Base-by-base conservation (phyloP, 2,113 vertebrate genomes). In the Ophiodon elongatus region DNA sequence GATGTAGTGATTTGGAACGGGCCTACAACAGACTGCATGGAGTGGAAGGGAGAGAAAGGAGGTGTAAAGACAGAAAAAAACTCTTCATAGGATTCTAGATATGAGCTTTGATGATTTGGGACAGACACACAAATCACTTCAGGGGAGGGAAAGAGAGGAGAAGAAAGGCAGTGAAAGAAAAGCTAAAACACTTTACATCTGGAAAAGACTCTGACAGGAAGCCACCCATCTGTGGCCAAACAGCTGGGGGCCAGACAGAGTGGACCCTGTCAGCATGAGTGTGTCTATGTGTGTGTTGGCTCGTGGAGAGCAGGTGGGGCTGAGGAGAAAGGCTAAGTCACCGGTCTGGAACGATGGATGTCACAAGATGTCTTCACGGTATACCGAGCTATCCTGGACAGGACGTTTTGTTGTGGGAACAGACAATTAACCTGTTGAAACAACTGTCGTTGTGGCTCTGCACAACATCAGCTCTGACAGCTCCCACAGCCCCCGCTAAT, bases 131-230 rank as follows among this genome's bases (percentile, higher is more conserved):
- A 83, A 70, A 86, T 77, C 50, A 70, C 69, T 84, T 76, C 14
- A 75, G 75, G 47, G 71, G 56, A 73, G 59, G 85, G 67, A 86
- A 45, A 85, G 82, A 71, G 27, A 60, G n/a, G 45, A 79, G 47
- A 82, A 84, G 79, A 88, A 83, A 81, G 71, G 73, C 27, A 23
- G 33, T 57, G 67, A 82, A 72, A 82, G 73, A 77, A 83, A 79
- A 3, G 63, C 62, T 54, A 60, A 67, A 78, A 17, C 25, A 50
- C 29, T 65, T 85, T 89, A 84, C 90, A 90, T 89, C 86, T 91
- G 87, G 86, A 90, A 88, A 75, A 90, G 78, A 65, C 68, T 85
- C 85, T 84, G 85, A 90, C 88, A 91, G 92, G 91, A 93, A 89
- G 85, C 69, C 82, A 79, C 79, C 86, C 88, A 89, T 91, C 83